Base-by-base conservation (phyloP, 2,888 invertebrate genomes). In the Dynastes hyllus region DNA sequence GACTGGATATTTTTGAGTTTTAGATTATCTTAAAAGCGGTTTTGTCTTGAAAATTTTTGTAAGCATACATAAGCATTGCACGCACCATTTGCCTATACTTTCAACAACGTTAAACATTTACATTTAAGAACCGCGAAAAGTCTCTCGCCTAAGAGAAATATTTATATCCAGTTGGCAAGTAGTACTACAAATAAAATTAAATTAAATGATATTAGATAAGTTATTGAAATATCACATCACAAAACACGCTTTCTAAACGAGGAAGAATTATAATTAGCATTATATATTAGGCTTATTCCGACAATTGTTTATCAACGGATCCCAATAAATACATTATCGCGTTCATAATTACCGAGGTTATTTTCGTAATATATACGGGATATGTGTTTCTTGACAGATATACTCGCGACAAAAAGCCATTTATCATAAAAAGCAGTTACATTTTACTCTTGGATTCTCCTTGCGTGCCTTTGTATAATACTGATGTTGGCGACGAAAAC, bases 301-400 rank as follows among this genome's bases (percentile, higher is more conserved):
- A 75, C 73, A 75, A 75, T 75, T 75, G 73, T 75, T 75, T 75
- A 75, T 75, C 73, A 75, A 40, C 27, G n/a, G 13, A 40, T 16
- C 16, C 73, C 61, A 63, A 75, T 75, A 75, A 75, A 75, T 61
- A 75, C 45, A 75, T 75, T 75, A 75, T 75, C 73, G 29, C 61
- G 6, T 45, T 45, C 61, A 75, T 75, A 75, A 75, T 61, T 61
- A 61, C 27, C 13, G 27, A 69, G 40, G 73, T 61, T 61, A 75
- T 75, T 61, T 63, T 75, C 61, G 61, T 61, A 61, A 61, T 61
- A 50, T 75, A 61, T 16, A 55, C 22, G 45, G 55, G 29, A 61
- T 73, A 40, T 61, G 73, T 45, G 11, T 73, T 73, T 45, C 58
- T 13, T 61, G 73, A 73, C 73, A 73, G 73, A 73, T 73, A 73